Conservation (phyloP, 2,888 invertebrate species). For the Dicyrtomina minuta region DNA sequence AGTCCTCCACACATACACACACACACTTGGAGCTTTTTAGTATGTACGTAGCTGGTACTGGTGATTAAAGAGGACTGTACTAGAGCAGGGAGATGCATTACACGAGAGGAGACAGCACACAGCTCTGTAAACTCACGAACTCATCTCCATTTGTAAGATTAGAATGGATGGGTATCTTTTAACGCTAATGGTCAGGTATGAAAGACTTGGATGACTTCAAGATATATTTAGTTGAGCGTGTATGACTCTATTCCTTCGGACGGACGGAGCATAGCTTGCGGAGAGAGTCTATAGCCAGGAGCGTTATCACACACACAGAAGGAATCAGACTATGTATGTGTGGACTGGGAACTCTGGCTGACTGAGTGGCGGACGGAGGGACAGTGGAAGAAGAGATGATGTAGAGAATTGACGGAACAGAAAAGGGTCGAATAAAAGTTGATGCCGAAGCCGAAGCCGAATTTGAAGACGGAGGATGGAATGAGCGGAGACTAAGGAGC, state of each 20-base stretch:
- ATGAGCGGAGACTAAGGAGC: too few relatives aligned
- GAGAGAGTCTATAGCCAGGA: neutral
- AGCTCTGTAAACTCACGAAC: constrained; percentile 12
- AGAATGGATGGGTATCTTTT: constrained; percentile 31
- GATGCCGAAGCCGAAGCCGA: too few relatives aligned
- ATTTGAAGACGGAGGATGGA: too few relatives aligned
- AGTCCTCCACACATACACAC: too few relatives aligned
- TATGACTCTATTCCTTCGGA: neutral
- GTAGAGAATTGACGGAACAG: too few relatives aligned
- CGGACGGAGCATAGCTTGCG: neutral
- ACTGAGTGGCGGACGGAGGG: neutral
- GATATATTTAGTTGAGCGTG: constrained; percentile 17
- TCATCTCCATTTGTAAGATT: constrained; percentile 28
- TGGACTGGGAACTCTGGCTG: too few relatives aligned
- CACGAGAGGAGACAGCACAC: neutral
- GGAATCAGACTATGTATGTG: neutral
- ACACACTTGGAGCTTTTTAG: too few relatives aligned
- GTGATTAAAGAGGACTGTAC: too few relatives aligned
- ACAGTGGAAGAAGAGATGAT: too few relatives aligned
- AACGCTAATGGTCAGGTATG: constrained; percentile 34
- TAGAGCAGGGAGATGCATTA: too few relatives aligned
- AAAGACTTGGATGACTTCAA: constrained; percentile 30
- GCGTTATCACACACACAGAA: neutral
- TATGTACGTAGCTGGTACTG: too few relatives aligned
- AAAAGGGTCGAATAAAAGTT: neutral